Base-by-base conservation (phyloP, 2,113 vertebrate genomes). In the Bathybates hornii region DNA sequence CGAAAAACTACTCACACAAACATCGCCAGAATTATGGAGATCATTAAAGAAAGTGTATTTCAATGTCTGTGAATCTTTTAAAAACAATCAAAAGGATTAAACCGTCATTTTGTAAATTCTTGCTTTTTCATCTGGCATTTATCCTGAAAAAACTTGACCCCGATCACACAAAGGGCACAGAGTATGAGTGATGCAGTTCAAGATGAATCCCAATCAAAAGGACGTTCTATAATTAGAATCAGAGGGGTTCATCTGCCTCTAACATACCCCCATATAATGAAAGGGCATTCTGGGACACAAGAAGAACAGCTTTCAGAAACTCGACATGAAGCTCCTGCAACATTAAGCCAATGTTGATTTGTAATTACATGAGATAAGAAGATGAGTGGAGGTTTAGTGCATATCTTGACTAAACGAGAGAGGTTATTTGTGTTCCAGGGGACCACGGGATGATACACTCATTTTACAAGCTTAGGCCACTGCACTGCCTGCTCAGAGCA, bases 361-460 rank as follows among this genome's bases (percentile, higher is more conserved):
- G 89, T 91, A 91, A 94, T 92, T 92, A 91, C 54, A 89, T 2
- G 38, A 87, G 89, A 92, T 91, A 90, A 94, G 93, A 88, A 91
- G 89, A 91, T 92, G 92, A 93, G 52, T 53, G 61, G 87, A 73
- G 87, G 89, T 91, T 93, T 92, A 89, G 82, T 36, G 78, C 83
- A 80, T 87, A 91, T 92, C 91, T 89, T 79, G 76, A 86, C 86
- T 86, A 89, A 93, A 91, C 81, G 85, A 92, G 88, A 93, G 82
- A 82, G 88, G 91, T 90, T 89, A 89, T 92, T 91, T 93, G 87
- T 82, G 66, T 56, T 89, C 76, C 84, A 73, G 21, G 52, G 59
- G 71, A 63, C 19, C 56, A 4, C 1, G 38, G 81, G 84, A 92
- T 91, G 87, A 92, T 89, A 89, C 80, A 88, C 86, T 91, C 71